Conservation (phyloP, 2,797 vertebrate species). For the Trichosurus vulpecula region DNA sequence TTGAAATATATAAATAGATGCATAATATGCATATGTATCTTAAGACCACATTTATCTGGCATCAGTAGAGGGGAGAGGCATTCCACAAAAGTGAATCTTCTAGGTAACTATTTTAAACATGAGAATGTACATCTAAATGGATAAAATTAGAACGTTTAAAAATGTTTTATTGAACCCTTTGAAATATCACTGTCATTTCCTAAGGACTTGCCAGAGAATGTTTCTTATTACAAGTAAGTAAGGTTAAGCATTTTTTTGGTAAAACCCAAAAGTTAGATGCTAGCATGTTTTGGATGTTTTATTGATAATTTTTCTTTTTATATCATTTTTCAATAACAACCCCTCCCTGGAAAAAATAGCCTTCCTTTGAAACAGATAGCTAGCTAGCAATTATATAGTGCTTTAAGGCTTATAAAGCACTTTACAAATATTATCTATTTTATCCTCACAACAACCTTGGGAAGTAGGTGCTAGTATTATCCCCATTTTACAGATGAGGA, state of each 20-base stretch:
- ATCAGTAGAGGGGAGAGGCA: neutral
- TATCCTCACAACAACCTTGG: too few species aligned
- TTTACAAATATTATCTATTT: too few species aligned
- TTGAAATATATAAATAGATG: neutral
- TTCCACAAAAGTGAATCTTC: neutral
- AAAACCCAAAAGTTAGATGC: neutral
- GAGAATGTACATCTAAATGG: too few species aligned
- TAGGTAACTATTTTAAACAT: slow-evolving; percentile 21
- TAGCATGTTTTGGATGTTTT: neutral
- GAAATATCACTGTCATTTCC: neutral
- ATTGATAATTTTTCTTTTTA: neutral
- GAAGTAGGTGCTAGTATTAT: too few species aligned
- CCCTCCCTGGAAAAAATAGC: neutral
- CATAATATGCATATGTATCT: too few species aligned
- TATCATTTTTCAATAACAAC: neutral
- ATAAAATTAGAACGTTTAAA: too few species aligned
- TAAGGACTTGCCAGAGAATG: neutral
- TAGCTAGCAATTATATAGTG: neutral
- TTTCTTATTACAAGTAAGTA: neutral
- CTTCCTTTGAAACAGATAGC: neutral
- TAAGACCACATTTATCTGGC: neutral
- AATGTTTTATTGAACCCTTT: neutral
- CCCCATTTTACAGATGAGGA: neutral
- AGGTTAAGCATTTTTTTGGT: neutral
- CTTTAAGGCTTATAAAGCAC: neutral